Evolutionary conservation across 1,140 invertebrate genomes (phyloP).

Genomic region (Philaenus spumarius): DNA sequence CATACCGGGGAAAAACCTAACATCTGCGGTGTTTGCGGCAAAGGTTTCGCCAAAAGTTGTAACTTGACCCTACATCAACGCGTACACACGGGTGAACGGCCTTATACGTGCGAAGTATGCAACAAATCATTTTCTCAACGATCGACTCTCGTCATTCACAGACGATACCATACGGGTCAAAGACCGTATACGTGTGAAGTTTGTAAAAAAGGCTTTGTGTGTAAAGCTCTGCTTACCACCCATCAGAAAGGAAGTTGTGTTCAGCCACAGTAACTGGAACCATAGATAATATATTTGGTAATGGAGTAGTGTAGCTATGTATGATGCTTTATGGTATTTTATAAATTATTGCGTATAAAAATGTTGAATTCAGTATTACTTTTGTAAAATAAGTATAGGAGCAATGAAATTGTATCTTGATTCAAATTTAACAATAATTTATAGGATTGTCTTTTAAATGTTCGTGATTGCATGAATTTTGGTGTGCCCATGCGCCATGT

Average conservation of each 20-base stretch:
- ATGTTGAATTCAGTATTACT: no score
- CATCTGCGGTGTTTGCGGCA: slow-evolving; percentile 62
- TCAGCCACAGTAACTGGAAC: no score
- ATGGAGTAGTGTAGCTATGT: no score
- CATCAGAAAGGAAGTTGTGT: slow-evolving; percentile 31
- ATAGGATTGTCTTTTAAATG: no score
- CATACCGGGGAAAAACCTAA: slow-evolving; percentile 68
- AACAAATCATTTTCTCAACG: slow-evolving; percentile 45
- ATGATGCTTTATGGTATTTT: no score
- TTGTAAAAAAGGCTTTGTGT: slow-evolving; percentile 44
- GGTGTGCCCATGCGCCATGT: no score
- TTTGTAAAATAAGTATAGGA: no score
- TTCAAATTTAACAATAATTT: no score
- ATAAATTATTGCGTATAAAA: no score
- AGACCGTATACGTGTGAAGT: slow-evolving; percentile 44
- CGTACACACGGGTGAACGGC: slow-evolving; percentile 57
- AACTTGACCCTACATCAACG: slow-evolving; percentile 57
- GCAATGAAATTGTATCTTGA: no score
- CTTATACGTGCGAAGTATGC: slow-evolving; percentile 53
- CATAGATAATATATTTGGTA: no score
- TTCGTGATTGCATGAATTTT: no score
- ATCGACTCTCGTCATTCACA: slow-evolving; percentile 44
- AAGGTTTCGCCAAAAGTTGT: slow-evolving; percentile 67
- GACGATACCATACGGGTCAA: slow-evolving; percentile 48
- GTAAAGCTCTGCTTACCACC: slow-evolving; percentile 43